A percentile compares a stretch with the other conserved stretches of the same genome.
Conservation (phyloP, 2,888 invertebrate species). For the Stegophylla sp. region DNA sequence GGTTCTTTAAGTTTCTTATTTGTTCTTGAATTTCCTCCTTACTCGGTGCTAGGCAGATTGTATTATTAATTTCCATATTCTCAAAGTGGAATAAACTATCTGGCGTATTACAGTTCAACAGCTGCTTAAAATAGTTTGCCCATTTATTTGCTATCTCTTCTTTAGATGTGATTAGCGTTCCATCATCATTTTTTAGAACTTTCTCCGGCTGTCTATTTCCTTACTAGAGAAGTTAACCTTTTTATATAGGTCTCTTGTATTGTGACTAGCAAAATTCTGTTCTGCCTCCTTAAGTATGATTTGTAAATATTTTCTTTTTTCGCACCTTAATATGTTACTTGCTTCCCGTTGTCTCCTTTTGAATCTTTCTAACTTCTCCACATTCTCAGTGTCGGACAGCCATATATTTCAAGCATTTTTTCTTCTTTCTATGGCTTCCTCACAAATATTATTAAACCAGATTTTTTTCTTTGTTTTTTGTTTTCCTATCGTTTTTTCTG, state of each 20-base stretch:
- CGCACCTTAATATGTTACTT: background rate
- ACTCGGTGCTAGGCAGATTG: constrained; percentile 6
- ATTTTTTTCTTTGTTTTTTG: background rate
- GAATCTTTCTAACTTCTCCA: background rate
- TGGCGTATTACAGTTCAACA: constrained; percentile 16
- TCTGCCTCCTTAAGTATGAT: constrained; percentile 14
- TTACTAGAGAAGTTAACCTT: background rate
- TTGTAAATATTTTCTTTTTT: background rate
- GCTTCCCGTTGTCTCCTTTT: too few species aligned
- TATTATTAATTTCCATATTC: constrained; percentile 5
- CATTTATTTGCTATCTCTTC: too few species aligned
- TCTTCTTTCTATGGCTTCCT: background rate
- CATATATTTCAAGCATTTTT: too few species aligned
- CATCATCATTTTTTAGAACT: too few species aligned
- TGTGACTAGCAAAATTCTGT: constrained; percentile 1
- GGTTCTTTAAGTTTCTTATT: too few species aligned
- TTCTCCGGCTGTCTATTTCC: too few species aligned
- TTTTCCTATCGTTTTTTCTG: constrained; percentile 3
- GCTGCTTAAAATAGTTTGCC: too few species aligned
- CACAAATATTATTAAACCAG: background rate
- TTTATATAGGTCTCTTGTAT: constrained; percentile 7
- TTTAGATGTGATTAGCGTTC: too few species aligned
- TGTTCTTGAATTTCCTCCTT: constrained; percentile 18
- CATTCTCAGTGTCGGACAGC: too few species aligned
- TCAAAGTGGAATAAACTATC: constrained; percentile 21